Conservation (phyloP, 2,113 vertebrate species). For the Brienomyrus brachyistius region DNA sequence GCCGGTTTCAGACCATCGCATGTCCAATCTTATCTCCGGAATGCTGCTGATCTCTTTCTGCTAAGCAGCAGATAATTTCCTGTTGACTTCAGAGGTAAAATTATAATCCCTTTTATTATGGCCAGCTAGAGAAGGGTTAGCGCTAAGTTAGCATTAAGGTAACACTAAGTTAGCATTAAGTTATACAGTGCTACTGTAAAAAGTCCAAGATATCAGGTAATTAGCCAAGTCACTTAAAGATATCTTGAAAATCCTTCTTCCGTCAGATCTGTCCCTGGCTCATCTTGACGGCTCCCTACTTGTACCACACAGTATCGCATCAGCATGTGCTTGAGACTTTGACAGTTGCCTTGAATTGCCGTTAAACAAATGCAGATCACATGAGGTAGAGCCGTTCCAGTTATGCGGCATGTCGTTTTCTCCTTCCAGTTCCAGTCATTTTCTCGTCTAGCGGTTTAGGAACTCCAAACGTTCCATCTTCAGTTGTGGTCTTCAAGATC, state of each 20-base stretch:
- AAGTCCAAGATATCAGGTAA: not conserved
- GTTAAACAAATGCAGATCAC: not conserved
- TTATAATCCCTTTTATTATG: not conserved
- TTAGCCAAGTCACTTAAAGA: not conserved
- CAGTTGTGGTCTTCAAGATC: not conserved
- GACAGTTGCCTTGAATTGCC: not conserved
- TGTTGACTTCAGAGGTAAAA: not conserved
- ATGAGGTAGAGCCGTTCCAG: not conserved
- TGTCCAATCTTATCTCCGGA: not conserved
- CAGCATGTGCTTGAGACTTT: not conserved
- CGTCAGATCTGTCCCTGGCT: not conserved
- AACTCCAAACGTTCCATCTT: not conserved
- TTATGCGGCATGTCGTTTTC: not conserved
- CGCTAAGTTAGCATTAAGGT: not conserved
- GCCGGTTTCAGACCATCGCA: not conserved
- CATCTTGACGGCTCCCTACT: not conserved
- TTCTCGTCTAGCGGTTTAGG: not conserved
- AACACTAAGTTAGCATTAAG: not conserved
- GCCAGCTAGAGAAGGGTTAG: not conserved
- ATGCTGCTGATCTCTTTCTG: not conserved
- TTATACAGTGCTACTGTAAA: not conserved
- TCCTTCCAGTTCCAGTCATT: not conserved
- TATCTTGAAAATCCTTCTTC: not conserved
- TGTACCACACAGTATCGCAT: not conserved
- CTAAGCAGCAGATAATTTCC: not conserved